Conservation (phyloP, 2,113 vertebrate genomes). For the Cygnus buccinator region DNA sequence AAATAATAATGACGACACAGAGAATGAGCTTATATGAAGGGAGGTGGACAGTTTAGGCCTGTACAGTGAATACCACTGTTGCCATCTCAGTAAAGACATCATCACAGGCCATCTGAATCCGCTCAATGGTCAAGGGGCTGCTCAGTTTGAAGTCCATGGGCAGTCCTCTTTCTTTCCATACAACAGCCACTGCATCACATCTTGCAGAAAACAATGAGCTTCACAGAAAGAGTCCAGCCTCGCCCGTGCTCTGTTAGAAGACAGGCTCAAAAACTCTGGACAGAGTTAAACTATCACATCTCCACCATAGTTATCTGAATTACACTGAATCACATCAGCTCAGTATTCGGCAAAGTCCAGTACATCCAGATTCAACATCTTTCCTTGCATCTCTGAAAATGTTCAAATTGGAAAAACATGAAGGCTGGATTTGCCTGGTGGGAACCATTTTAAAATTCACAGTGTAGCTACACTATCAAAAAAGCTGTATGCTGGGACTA, state of each 20-base stretch:
- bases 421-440: neutral
- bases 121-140: conserved; percentile 83
- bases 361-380: neutral
- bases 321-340: neutral
- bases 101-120: conserved; percentile 80
- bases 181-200: conserved; percentile 77
- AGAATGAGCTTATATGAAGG: neutral
- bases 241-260: conserved; percentile 80
- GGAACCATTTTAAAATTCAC: neutral
- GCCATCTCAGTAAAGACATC: conserved; percentile 85
- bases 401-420: neutral
- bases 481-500: neutral
- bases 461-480: neutral
- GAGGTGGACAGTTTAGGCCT: neutral
- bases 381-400: neutral
- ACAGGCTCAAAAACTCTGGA: neutral
- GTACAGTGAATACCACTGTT: neutral
- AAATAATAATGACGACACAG: neutral
- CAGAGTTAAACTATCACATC: neutral
- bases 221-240: conserved; percentile 81
- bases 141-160: conserved; percentile 70
- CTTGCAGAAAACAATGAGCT: conserved; percentile 87
- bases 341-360: neutral
- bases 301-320: neutral
- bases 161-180: conserved; percentile 74